Base-by-base conservation (phyloP, 2,797 vertebrate species). In the Momotus momota region DNA sequence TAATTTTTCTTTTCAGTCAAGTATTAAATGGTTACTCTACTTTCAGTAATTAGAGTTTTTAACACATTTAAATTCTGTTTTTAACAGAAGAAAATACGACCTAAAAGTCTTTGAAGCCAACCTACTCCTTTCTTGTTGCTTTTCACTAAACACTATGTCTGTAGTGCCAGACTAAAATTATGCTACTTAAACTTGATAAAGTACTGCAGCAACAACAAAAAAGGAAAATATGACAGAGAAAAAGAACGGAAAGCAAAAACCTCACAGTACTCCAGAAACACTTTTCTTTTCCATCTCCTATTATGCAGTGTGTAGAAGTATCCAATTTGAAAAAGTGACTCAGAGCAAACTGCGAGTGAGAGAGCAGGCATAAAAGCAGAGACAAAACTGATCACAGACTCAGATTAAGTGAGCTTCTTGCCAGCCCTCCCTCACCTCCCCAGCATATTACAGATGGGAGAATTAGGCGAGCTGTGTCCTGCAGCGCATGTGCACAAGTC, bases 1-100 rank as follows among this genome's bases (percentile, higher is more conserved):
- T 91, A 82, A 20, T 48, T 64, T 81, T 95, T 91, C 89, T 93
- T 90, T 73, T 86, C 80, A 90, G 85, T 96, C 93, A 96, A 91
- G 95, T 89, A 67, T 60, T 80, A 94, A 95, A 64, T 69, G 17
- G 35, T 84, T 94, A 77, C 79, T 97, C 85, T 95, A 81, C 61
- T 94, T 94, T 46, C 71, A 94, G 81, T 75, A 90, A 83, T 85
- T 79, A 81, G 62, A 70, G 86, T 78, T 96, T 90, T 87, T 29
- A 95, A 66, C 49, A 64, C 48, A 71, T 79, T 83, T 91, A 86
- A 91, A 93, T 61, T 40, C 46, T 93, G 41, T 51, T 83, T 95
- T 96, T 91, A 93, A 67, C 23, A 64, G 57, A 96, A 75, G 75
- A 80, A 60, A 95, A 92, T 82, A 55, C 51, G 91, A 71, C 57